Evolutionary conservation across 2,113 vertebrate genomes (phyloP).

Genomic region (Macaca nemestrina): DNA sequence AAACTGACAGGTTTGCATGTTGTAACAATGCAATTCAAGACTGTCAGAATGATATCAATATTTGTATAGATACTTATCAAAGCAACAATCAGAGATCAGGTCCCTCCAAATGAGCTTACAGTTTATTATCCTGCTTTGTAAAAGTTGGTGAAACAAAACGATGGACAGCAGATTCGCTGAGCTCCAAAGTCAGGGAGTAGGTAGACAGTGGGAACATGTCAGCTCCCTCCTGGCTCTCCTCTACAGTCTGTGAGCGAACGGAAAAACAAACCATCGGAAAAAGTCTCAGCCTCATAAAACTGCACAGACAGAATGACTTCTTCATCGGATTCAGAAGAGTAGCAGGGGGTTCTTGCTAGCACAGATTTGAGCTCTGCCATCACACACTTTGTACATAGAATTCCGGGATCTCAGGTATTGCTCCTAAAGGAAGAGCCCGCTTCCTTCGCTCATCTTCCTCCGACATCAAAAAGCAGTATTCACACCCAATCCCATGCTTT

Average conservation of each 20-base stretch:
- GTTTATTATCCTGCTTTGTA: conserved; percentile 45
- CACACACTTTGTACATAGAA: conserved; percentile 26
- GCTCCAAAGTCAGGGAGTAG: conserved; percentile 57
- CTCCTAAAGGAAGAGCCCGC: background rate
- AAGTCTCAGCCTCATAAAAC: conserved; percentile 55
- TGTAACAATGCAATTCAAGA: conserved; percentile 75
- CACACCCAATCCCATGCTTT: conserved; percentile 38
- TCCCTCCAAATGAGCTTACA: conserved; percentile 61
- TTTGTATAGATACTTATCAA: conserved; percentile 81
- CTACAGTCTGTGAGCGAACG: conserved; percentile 59
- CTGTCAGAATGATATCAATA: conserved; percentile 80
- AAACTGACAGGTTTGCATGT: conserved; percentile 71
- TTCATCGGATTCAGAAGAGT: conserved; percentile 55
- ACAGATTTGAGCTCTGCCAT: background rate
- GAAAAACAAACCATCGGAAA: conserved; percentile 61
- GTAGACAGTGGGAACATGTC: background rate
- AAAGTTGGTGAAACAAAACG: conserved; percentile 52
- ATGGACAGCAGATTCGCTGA: background rate
- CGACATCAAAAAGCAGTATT: conserved; percentile 54
- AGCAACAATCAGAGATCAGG: conserved; percentile 67
- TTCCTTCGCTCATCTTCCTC: background rate
- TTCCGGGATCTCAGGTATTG: conserved; percentile 47
- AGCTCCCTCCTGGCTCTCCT: conserved; percentile 33
- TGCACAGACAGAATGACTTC: conserved; percentile 43
- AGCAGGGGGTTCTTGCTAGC: background rate